Evolutionary conservation across 1,140 invertebrate species (phyloP).

Genomic region (Apocrypta bakeri): DNA sequence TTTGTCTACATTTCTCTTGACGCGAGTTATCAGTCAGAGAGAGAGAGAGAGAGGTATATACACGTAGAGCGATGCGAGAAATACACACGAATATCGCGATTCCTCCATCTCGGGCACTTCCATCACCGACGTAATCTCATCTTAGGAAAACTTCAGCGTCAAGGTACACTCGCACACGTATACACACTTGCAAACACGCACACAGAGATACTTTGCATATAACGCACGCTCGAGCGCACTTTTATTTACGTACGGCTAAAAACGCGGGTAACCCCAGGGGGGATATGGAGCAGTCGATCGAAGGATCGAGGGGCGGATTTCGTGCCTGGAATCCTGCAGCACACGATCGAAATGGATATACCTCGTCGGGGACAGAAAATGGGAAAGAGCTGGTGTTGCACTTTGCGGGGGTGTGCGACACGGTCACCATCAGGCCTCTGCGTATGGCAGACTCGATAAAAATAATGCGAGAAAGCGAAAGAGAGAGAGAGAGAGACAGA

Average conservation of each 20-base stretch:
- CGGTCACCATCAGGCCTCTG: background rate
- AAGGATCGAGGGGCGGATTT: background rate
- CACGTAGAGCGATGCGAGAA: too few species aligned
- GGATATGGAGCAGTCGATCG: background rate
- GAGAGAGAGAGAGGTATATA: too few species aligned
- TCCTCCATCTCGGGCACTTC: too few species aligned
- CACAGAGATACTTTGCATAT: background rate
- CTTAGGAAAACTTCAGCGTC: too few species aligned
- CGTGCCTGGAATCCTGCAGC: background rate
- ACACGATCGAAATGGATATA: constrained; percentile 65
- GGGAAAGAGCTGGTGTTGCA: background rate
- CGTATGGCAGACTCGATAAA: constrained; percentile 43
- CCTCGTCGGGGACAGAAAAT: constrained; percentile 28
- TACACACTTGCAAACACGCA: too few species aligned
- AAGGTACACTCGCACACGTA: too few species aligned
- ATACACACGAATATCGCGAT: too few species aligned
- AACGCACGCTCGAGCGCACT: background rate
- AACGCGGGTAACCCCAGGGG: constrained; percentile 60
- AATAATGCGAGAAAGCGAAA: background rate
- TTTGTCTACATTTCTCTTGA: too few species aligned
- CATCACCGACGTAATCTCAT: too few species aligned
- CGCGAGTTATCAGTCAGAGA: too few species aligned
- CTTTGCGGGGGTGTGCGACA: background rate
- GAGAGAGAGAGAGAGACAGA: constrained; percentile 1
- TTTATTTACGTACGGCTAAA: background rate